A percentile compares a stretch with the other conserved stretches of the same genome.
These are phyloP conservation scores for Arctopsyche grandis DNA, from an alignment of 1,140 invertebrate genomes.

Conservation along the genomic window DNA sequence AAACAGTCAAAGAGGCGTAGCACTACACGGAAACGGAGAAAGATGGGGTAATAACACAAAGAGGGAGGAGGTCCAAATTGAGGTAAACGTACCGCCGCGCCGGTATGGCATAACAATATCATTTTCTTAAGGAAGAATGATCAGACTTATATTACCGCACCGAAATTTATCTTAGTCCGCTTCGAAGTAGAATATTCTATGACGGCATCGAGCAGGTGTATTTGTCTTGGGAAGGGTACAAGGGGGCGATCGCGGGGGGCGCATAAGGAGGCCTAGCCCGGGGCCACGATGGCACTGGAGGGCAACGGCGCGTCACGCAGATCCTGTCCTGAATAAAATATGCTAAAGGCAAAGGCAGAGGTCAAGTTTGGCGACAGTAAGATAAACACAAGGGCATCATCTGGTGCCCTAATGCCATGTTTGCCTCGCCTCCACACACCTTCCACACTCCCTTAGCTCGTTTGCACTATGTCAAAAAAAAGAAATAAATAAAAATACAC, in stretches of 20 bases:
- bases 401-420: neutral
- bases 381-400: conserved; percentile 5
- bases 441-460: neutral
- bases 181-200: conserved; percentile 19
- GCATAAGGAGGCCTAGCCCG: too few species aligned
- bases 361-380: conserved; percentile 19
- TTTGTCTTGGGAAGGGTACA: conserved; percentile 8
- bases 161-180: conserved; percentile 11
- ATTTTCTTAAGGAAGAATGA: conserved; percentile 31
- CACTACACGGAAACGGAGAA: neutral
- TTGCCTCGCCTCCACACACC: neutral
- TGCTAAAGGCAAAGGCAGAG: neutral
- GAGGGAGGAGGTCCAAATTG: neutral
- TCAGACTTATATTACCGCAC: conserved; percentile 14
- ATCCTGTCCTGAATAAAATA: conserved; percentile 24
- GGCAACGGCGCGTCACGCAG: too few species aligned
- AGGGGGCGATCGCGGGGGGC: too few species aligned
- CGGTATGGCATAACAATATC: conserved; percentile 2
- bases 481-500: neutral
- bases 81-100: neutral
- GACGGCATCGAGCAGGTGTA: neutral
- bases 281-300: neutral
- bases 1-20: neutral
- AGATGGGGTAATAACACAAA: neutral
- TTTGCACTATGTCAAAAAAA: neutral